These are phyloP conservation scores for Lepetodrilus schrolli DNA, from an alignment of 2,888 invertebrate genomes.

Conservation along the genomic window DNA sequence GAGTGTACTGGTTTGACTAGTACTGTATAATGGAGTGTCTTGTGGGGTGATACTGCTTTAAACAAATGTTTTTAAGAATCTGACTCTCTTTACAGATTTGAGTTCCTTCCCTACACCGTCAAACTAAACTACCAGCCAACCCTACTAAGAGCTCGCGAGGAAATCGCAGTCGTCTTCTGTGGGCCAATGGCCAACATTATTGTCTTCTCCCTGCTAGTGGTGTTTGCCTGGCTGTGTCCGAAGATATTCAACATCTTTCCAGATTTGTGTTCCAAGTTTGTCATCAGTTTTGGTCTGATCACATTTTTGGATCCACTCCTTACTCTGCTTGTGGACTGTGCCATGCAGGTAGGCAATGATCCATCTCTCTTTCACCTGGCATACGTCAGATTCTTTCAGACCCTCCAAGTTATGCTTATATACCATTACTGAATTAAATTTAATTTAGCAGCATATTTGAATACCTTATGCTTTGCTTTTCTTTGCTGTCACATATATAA, in stretches of 20 bases:
- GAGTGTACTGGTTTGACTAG: too few species aligned
- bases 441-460: too few species aligned
- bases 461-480: too few species aligned
- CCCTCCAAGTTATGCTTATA: too few species aligned
- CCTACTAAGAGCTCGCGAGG: slow-evolving; percentile 64
- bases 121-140: slow-evolving; percentile 72
- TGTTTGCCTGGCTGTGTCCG: slow-evolving; percentile 60
- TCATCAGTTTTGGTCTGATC: slow-evolving; percentile 67
- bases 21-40: too few species aligned
- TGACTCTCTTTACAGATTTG: too few species aligned
- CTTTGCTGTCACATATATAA: too few species aligned
- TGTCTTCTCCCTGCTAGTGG: slow-evolving; percentile 61
- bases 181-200: slow-evolving; percentile 67
- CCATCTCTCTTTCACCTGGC: too few species aligned
- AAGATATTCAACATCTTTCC: slow-evolving; percentile 64
- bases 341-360: slow-evolving; percentile 64
- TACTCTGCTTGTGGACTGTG: slow-evolving; percentile 65
- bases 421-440: too few species aligned
- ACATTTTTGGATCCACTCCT: slow-evolving; percentile 69
- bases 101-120: slow-evolving; percentile 72
- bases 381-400: too few species aligned
- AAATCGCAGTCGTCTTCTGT: slow-evolving; percentile 67
- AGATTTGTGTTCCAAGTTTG: slow-evolving; percentile 70
- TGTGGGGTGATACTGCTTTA: too few species aligned
- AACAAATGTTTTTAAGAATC: too few species aligned